Conservation (phyloP, 2,113 vertebrate genomes). For the Sphaerodactylus townsendi region DNA sequence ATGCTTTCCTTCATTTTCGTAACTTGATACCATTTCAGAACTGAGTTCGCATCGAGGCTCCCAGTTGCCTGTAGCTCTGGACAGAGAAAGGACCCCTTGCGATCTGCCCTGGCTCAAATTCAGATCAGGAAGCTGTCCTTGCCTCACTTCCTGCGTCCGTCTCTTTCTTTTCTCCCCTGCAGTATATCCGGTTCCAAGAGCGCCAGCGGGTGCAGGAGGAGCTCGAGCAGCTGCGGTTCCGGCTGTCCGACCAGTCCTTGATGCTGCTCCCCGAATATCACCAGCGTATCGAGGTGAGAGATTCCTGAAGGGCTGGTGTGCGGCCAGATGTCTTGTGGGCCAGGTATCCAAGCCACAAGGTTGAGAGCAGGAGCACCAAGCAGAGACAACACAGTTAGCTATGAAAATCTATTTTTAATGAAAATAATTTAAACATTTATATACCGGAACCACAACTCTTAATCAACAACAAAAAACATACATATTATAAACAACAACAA, state of each 20-base stretch:
- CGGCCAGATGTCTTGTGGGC: too few relatives aligned
- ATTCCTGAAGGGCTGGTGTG: neutral
- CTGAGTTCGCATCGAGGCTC: too few relatives aligned
- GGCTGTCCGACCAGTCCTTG: conserved; percentile 86
- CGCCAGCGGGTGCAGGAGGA: conserved; percentile 82
- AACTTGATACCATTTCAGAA: too few relatives aligned
- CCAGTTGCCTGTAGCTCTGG: neutral
- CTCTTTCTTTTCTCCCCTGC: neutral
- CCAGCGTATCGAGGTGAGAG: conserved; percentile 85
- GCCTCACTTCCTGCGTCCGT: neutral
- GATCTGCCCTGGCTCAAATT: neutral
- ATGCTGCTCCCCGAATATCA: conserved; percentile 88
- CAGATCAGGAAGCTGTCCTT: neutral
- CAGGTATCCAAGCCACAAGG: too few relatives aligned
- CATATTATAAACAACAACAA: too few relatives aligned
- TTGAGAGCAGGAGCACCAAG: too few relatives aligned
- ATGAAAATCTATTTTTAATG: too few relatives aligned
- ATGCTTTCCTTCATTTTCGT: neutral
- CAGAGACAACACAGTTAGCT: too few relatives aligned
- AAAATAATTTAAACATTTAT: too few relatives aligned
- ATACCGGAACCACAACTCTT: too few relatives aligned
- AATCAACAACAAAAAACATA: too few relatives aligned
- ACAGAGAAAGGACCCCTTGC: too few relatives aligned
- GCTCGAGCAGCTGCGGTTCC: conserved; percentile 82
- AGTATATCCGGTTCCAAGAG: conserved; percentile 82